Evolutionary conservation across 2,888 invertebrate species (phyloP), one percentile per base, ranked within the genome.

Genomic region (Odontomyia ornata): DNA sequence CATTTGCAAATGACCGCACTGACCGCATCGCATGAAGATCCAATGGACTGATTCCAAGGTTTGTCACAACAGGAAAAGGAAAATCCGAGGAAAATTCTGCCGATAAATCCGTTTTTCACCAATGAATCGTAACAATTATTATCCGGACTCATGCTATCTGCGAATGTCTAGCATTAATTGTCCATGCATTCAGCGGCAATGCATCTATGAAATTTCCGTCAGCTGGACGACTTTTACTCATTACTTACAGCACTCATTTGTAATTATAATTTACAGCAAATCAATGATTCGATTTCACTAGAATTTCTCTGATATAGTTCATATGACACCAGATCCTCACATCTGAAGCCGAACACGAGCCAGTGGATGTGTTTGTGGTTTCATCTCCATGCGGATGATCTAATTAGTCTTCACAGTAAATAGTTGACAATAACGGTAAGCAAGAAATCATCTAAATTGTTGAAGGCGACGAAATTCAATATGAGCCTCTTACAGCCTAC

Each of bases 221-320:
- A 56, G 52, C 18, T 27, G 52, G 36, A 36, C 27, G 15, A 52
- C 56, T 72, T 30, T 72, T 56, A 56, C 71, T 56, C 46, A 56
- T 72, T 72, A 56, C 25, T 18, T 65, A 18, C 18, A 56, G 28
- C 56, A 46, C 25, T 72, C 71, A 72, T 72, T 72, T 72, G 71
- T 72, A 72, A 72, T 72, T 72, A 72, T 72, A 72, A 72, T 72
- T 23, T 56, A 56, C n/a, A 69, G 9, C 25, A 15, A 69, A 47
- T n/a, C 27, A 28, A n/a, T 72, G 71, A 72, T 56, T 72, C 28
- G 71, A 72, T 72, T 72, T 72, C 71, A 52, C 71, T 72, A 72
- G 71, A 72, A 72, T 72, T 72, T 72, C 71, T 52, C 71, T 72
- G 18, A 13, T 23, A 25, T 13, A 47, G 56, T n/a, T 72, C 71